Base-by-base conservation (phyloP, 2,113 vertebrate species). In the Engystomops pustulosus region DNA sequence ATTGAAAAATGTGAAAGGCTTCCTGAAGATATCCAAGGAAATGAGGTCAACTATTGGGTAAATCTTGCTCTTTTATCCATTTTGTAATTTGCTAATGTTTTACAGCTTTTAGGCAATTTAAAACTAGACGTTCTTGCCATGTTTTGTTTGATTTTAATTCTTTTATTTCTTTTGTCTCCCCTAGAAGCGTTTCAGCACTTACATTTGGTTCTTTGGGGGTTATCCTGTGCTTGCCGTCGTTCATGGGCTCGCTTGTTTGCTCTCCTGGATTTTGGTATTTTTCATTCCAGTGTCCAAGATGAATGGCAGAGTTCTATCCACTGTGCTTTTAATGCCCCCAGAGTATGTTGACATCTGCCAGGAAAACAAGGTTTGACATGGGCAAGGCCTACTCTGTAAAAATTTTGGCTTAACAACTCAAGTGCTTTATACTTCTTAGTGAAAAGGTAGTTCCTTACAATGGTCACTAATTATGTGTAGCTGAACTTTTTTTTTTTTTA, bases 261-360 rank as follows among this genome's bases (percentile, higher is more conserved):
- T 93, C 1, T 90, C 95, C 2, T 96, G 93, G 93, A 84, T 96
- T 53, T 88, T 92, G 1, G 81, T 97, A 14, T 86, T 96, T 88
- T 90, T 93, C 80, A 94, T 96, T 88, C 95, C 93, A 0, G 88
- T 94, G 14, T 90, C 93, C 86, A 95, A 95, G 86, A 90, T 95
- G 91, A 96, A 92, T 0, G 87, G 87, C 62, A 92, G 93, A 20
- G 85, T 88, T 0, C 0, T 90, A 34, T 12, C 84, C 76, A 87
- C 80, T 0, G 49, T 95, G 44, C 90, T 96, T 45, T 92, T 93
- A 80, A 90, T 95, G 87, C 90, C 92, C 1, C 95, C 95, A 0
- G 89, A 92, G 85, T 84, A 85, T 0, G 55, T 95, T 38, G 88
- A 90, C 4, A 17, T 95, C 34, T 86, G 77, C 5, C 84, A 4